A percentile compares a stretch with the other conserved stretches of the same genome.
phyloP scores from a whole-genome alignment of 2,113 vertebrate species.

The Lagopus leucura region DNA sequence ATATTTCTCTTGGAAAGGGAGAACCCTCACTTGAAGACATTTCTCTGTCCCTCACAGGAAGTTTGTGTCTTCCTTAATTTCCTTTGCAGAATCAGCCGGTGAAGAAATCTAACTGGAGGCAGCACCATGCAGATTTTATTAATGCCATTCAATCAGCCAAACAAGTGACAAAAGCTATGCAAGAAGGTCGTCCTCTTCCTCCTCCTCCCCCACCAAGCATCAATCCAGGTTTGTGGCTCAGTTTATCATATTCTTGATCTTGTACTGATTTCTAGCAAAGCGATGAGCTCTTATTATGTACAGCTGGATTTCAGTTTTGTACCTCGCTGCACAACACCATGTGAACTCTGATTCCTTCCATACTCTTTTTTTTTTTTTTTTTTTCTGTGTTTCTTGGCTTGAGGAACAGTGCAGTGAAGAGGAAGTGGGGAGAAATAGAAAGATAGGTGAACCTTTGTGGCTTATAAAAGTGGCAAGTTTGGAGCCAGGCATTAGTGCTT shows the following conservation, averaged over 20 bases:
- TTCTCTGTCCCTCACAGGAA: neutral
- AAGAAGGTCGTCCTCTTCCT: constrained; percentile 55
- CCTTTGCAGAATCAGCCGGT: constrained; percentile 31
- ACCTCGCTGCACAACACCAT: neutral
- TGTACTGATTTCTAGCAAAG: neutral
- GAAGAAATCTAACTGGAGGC: constrained; percentile 74
- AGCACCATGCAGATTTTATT: constrained; percentile 73
- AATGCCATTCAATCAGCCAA: constrained; percentile 51
- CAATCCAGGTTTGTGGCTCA: constrained; percentile 60
- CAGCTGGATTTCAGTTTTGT: neutral
- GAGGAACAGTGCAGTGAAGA: neutral
- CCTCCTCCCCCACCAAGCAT: constrained; percentile 37
- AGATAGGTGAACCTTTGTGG: neutral
- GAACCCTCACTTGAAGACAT: neutral
- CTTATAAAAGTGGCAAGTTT: neutral
- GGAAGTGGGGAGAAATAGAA: neutral
- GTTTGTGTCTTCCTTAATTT: neutral
- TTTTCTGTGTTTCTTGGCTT: neutral
- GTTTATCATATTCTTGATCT: neutral
- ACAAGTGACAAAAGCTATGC: constrained; percentile 51
- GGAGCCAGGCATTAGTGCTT: neutral
- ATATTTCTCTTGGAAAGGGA: neutral
- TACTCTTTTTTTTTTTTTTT: neutral
- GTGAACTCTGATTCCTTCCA: neutral
- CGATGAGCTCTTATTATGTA: no score